Conservation (phyloP, 2,113 vertebrate genomes). For the Phainopepla nitens region DNA sequence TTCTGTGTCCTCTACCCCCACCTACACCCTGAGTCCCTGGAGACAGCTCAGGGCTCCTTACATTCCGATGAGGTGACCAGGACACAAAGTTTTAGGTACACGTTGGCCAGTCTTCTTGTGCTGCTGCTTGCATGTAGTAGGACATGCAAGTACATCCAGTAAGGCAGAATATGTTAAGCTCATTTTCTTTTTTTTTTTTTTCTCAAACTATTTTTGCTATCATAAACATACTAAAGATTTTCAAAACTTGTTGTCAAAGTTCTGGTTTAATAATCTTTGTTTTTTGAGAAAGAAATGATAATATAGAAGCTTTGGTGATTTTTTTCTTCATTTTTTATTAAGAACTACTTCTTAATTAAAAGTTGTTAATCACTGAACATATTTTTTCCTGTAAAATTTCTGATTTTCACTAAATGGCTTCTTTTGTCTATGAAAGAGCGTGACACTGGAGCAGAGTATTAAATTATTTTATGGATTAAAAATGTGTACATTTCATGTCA, state of each 20-base stretch:
- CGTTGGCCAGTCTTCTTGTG: not conserved
- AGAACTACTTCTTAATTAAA: not conserved
- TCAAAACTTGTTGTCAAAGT: not conserved
- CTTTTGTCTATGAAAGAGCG: not conserved
- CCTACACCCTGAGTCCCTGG: too few relatives aligned
- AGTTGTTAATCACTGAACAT: not conserved
- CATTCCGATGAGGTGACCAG: not conserved
- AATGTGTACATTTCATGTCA: not conserved
- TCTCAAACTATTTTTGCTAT: not conserved
- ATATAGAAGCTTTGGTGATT: not conserved
- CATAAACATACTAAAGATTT: not conserved
- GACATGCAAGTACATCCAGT: not conserved
- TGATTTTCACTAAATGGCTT: not conserved
- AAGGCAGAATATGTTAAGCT: not conserved
- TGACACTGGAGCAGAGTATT: not conserved
- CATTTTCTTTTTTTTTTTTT: rapidly evolving
- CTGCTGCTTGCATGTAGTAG: not conserved
- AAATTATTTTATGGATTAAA: not conserved
- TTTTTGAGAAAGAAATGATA: not conserved
- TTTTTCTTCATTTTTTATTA: not conserved
- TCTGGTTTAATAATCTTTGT: not conserved
- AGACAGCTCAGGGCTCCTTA: not conserved
- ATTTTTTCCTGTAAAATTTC: not conserved
- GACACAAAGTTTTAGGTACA: not conserved
- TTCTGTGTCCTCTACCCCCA: not conserved